Conservation (phyloP, 2,113 vertebrate species). For the Emydocephalus ijimae region DNA sequence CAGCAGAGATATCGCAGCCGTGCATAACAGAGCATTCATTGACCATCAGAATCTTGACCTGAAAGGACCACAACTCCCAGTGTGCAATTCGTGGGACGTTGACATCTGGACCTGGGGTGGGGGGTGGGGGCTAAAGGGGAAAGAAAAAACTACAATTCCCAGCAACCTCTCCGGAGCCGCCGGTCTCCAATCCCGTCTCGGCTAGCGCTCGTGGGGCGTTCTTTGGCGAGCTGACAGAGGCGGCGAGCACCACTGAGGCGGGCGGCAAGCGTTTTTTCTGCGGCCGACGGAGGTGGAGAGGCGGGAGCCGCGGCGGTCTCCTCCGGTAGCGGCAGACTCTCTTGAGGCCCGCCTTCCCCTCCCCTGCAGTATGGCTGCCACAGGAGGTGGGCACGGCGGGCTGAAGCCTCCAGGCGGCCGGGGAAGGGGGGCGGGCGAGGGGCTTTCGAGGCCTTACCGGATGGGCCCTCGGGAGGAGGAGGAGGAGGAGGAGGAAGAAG, state of each 20-base stretch:
- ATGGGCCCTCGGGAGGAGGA: neutral
- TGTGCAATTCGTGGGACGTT: accelerated
- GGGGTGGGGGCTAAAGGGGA: accelerated
- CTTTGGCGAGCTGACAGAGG: neutral
- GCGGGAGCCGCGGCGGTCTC: slow-evolving; percentile 43
- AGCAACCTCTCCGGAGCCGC: neutral
- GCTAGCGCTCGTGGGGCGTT: slow-evolving; percentile 14
- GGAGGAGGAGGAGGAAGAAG: neutral
- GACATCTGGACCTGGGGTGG: accelerated
- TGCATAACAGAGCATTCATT: neutral
- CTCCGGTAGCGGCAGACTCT: slow-evolving; percentile 65
- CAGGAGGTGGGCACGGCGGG: slow-evolving; percentile 84
- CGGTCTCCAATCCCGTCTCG: slow-evolving; percentile 25
- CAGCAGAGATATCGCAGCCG: neutral
- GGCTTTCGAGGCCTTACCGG: neutral
- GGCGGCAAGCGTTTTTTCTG: slow-evolving; percentile 33
- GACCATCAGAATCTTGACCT: neutral
- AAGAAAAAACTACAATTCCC: slow-evolving; percentile 46
- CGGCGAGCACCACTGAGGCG: slow-evolving; percentile 4
- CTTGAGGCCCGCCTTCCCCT: slow-evolving; percentile 52
- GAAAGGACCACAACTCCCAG: slow-evolving; percentile 35
- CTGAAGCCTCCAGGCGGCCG: neutral
- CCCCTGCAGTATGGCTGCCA: slow-evolving; percentile 89
- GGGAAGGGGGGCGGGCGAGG: neutral
- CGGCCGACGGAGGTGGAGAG: slow-evolving; percentile 43